phyloP scores from a whole-genome alignment of 2,888 invertebrate species.

The Himalopsyche tibetana region DNA sequence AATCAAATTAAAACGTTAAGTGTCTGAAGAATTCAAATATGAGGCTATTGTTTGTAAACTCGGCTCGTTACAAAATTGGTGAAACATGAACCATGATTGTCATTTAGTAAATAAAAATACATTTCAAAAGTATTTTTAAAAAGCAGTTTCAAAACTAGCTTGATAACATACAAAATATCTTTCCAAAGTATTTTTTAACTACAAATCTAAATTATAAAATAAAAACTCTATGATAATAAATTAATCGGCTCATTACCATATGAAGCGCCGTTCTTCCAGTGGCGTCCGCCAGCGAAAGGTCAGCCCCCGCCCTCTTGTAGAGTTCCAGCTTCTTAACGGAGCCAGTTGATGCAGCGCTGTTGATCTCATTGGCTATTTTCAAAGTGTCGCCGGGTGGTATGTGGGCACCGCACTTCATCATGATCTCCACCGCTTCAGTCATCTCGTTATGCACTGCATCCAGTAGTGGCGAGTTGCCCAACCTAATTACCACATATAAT shows the following conservation, averaged over 20 bases:
- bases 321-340: slow-evolving; percentile 78
- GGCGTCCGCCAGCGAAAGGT: slow-evolving; percentile 79
- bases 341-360: slow-evolving; percentile 80
- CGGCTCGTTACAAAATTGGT: too few species aligned
- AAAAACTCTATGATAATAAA: too few species aligned
- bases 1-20: too few species aligned
- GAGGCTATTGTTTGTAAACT: too few species aligned
- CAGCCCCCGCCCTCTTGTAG: slow-evolving; percentile 82
- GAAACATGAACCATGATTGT: too few species aligned
- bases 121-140: too few species aligned
- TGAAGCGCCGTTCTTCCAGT: slow-evolving; percentile 83
- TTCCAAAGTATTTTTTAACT: too few species aligned
- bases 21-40: too few species aligned
- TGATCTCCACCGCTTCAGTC: slow-evolving; percentile 79
- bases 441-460: slow-evolving; percentile 83
- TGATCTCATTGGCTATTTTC: slow-evolving; percentile 82
- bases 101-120: too few species aligned
- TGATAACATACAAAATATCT: too few species aligned
- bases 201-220: too few species aligned
- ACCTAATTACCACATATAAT: slow-evolving; percentile 69
- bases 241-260: slow-evolving; percentile 71
- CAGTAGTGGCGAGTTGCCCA: slow-evolving; percentile 83
- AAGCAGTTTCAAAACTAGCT: too few species aligned
- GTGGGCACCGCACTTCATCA: slow-evolving; percentile 87
- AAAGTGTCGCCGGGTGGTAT: slow-evolving; percentile 78